Conservation (phyloP, 1,140 invertebrate genomes). For the Magallana gigas region DNA sequence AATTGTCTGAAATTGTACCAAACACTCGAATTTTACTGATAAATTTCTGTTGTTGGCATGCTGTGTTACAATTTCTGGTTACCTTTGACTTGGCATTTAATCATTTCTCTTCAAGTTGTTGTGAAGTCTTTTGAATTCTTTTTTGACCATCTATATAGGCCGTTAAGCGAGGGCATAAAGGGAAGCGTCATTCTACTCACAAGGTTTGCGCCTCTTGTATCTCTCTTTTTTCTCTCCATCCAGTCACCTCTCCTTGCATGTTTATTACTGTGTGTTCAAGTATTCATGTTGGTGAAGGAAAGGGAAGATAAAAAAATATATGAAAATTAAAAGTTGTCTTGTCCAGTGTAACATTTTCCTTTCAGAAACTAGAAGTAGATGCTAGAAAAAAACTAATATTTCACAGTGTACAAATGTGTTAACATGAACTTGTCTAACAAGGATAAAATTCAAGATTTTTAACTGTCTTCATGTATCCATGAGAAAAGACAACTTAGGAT, state of each 20-base stretch:
- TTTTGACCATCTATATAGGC: slow-evolving; percentile 25
- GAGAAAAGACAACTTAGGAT: too few species aligned
- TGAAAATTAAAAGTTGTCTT: not conserved
- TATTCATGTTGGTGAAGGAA: slow-evolving; percentile 9
- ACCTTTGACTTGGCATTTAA: not conserved
- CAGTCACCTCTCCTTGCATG: slow-evolving; percentile 10
- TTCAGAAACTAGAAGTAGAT: not conserved
- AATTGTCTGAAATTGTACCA: not conserved
- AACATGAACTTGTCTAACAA: too few species aligned
- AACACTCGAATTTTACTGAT: not conserved
- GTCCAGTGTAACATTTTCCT: not conserved
- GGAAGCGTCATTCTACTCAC: slow-evolving; percentile 23
- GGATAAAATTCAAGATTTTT: too few species aligned
- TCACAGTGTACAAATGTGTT: too few species aligned
- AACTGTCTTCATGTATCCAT: too few species aligned
- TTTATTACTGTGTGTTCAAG: not conserved
- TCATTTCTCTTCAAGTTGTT: slow-evolving; percentile 15
- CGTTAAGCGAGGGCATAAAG: slow-evolving; percentile 27
- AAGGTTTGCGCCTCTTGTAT: slow-evolving; percentile 8
- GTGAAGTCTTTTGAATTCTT: slow-evolving; percentile 25
- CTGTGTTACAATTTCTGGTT: not conserved
- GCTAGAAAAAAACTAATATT: not conserved
- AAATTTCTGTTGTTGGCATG: slow-evolving; percentile 38
- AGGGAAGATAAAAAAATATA: not conserved
- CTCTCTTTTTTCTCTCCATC: not conserved